Percentiles rank a stretch among this genome's conserved stretches.
Conservation (phyloP, 2,113 vertebrate species). For the Shinisaurus crocodilurus region DNA sequence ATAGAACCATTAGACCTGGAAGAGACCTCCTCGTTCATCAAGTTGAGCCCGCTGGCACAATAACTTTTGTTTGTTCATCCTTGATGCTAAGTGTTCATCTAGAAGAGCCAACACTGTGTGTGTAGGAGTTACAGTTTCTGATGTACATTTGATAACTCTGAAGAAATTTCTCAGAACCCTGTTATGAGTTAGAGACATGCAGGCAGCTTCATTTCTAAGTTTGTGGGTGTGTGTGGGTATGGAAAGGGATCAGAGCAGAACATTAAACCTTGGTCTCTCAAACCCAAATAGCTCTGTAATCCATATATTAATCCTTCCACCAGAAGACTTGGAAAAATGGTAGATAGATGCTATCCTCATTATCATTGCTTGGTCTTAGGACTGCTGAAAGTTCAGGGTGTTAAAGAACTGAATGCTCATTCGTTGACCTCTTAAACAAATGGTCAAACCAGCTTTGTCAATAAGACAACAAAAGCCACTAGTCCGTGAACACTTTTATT, state of each 20-base stretch:
- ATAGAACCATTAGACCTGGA: background rate
- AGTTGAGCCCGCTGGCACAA: background rate
- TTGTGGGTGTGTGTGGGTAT: background rate
- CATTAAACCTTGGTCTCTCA: background rate
- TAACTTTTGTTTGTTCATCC: background rate
- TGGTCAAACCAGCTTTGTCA: background rate
- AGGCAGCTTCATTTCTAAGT: background rate
- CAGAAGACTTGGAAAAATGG: background rate
- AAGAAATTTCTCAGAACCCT: background rate
- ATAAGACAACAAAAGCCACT: background rate
- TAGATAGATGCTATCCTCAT: background rate
- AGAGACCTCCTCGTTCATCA: background rate
- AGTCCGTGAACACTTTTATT: background rate
- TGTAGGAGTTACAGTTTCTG: background rate
- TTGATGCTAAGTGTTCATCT: background rate
- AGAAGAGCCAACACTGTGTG: background rate
- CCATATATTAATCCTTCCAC: background rate
- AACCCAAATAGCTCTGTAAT: background rate
- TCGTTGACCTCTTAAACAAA: background rate
- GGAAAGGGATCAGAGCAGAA: background rate
- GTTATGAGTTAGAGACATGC: background rate
- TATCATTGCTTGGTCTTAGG: background rate
- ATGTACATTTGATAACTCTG: background rate
- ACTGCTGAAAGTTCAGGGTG: background rate
- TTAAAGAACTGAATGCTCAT: background rate